A percentile compares a stretch with the other conserved stretches of the same genome.
Evolutionary conservation across 2,113 vertebrate species (phyloP).

Genomic region (Helogale parvula): DNA sequence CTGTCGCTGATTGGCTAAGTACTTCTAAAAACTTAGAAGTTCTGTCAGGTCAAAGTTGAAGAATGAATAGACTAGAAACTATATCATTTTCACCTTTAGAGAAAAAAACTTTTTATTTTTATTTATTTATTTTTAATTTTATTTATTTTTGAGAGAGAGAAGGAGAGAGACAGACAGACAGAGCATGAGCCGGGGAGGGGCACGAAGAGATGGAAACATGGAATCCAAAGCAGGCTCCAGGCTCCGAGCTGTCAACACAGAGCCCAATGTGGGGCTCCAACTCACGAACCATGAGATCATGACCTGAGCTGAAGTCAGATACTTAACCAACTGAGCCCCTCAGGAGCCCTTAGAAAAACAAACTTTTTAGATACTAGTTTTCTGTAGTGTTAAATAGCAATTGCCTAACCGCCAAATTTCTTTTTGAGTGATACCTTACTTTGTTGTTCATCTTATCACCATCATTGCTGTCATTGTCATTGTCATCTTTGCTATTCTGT

Average conservation of each 20-base stretch:
- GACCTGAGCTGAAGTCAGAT: no score
- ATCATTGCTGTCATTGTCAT: fast-evolving
- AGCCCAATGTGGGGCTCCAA: no score
- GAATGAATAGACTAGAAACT: background rate
- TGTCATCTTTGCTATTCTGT: background rate
- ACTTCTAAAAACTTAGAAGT: background rate
- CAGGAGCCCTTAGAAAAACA: background rate
- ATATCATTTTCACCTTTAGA: background rate
- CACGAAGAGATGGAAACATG: no score
- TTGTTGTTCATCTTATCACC: background rate
- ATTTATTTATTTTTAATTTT: no score
- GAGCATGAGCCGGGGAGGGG: no score
- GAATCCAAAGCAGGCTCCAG: no score
- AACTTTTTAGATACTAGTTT: background rate
- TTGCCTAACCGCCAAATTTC: background rate
- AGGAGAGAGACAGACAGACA: no score
- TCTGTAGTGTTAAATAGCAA: background rate
- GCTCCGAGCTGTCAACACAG: no score
- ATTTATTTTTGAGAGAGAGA: no score
- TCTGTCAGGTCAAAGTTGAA: background rate
- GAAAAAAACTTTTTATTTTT: background rate
- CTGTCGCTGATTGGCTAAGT: background rate
- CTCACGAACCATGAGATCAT: no score
- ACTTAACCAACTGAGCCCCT: no score
- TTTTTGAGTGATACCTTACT: background rate